Evolutionary conservation across 2,888 invertebrate species (phyloP).

Genomic region (Boloria euphrosyne): DNA sequence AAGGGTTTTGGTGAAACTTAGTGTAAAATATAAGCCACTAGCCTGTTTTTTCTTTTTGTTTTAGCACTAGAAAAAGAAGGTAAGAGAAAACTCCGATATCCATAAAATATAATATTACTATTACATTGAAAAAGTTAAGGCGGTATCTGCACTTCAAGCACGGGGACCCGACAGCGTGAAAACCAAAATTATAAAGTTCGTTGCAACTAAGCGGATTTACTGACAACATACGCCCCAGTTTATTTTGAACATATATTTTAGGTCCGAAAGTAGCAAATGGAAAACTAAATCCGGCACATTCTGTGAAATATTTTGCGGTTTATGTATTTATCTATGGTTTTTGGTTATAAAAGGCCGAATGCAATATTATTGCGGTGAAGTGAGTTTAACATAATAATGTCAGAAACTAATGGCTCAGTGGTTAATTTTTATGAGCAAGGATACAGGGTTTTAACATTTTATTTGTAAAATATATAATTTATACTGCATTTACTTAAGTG

Average conservation of each 20-base stretch:
- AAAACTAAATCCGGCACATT: constrained; percentile 23
- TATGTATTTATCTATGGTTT: constrained; percentile 17
- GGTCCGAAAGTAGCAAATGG: constrained; percentile 28
- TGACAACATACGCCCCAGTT: constrained; percentile 30
- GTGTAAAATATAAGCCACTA: too few relatives aligned
- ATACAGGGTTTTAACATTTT: too few relatives aligned
- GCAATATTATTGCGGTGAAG: constrained; percentile 20
- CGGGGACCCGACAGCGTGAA: constrained; percentile 21
- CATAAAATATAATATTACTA: neutral
- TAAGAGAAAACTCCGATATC: too few relatives aligned
- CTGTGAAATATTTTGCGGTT: constrained; percentile 22
- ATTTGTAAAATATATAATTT: too few relatives aligned
- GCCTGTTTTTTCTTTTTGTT: too few relatives aligned
- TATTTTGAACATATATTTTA: constrained; percentile 30
- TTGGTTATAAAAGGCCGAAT: constrained; percentile 16
- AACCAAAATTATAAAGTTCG: constrained; percentile 24
- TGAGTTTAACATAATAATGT: constrained; percentile 21
- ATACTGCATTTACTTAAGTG: too few relatives aligned
- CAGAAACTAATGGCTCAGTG: neutral
- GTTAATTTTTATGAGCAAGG: neutral
- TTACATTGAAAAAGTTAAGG: neutral
- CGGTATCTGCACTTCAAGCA: neutral
- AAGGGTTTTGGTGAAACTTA: too few relatives aligned
- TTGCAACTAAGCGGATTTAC: constrained; percentile 30
- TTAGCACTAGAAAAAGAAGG: too few relatives aligned